Conservation (phyloP, 2,797 vertebrate species). For the Xyrichtys novacula region DNA sequence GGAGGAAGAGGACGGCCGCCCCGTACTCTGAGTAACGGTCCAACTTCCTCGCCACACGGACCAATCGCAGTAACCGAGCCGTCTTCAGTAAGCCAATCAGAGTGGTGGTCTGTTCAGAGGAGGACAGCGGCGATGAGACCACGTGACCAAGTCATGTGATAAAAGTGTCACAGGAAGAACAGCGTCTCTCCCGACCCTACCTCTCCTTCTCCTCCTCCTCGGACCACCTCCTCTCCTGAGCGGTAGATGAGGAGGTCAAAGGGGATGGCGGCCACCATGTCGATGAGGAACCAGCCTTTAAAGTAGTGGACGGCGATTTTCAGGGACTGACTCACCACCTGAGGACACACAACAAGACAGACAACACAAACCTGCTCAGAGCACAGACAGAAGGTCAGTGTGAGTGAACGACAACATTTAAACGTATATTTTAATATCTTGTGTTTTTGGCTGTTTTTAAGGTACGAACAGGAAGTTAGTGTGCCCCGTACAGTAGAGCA, state of each 20-base stretch:
- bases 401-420: too few relatives aligned
- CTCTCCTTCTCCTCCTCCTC: neutral
- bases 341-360: too few relatives aligned
- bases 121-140: neutral
- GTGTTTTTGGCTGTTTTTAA: too few relatives aligned
- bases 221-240: conserved; percentile 4
- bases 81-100: conserved; percentile 6
- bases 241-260: conserved; percentile 7
- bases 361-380: too few relatives aligned
- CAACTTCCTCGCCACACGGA: conserved; percentile 93
- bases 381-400: neutral
- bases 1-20: conserved; percentile 93
- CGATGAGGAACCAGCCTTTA: conserved; percentile 2
- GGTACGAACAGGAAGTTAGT: too few relatives aligned
- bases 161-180: too few relatives aligned
- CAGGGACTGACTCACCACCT: neutral
- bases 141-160: neutral
- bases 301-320: neutral
- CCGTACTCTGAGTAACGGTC: conserved; percentile 97
- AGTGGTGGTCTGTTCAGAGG: neutral
- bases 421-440: too few relatives aligned
- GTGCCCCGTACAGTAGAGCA: too few relatives aligned
- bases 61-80: conserved; percentile 84
- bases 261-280: conserved; percentile 2
- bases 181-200: neutral